phyloP scores from a whole-genome alignment of 1,140 invertebrate genomes.

The Heterodera schachtii region DNA sequence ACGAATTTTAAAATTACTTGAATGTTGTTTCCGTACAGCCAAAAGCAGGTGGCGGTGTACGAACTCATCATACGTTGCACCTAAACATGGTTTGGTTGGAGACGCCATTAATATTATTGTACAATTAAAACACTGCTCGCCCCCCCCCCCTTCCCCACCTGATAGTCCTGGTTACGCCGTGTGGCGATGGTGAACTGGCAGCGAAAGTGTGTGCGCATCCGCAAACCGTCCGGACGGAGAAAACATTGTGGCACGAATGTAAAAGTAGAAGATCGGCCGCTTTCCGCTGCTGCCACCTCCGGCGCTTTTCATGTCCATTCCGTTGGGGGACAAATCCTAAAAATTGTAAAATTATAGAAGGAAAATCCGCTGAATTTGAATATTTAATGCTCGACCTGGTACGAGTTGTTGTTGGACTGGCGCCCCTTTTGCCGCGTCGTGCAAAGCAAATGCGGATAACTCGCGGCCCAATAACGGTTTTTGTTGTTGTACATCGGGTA shows the following conservation, averaged over 20 bases:
- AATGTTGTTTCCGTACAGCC: conserved; percentile 61
- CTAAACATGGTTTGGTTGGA: conserved; percentile 42
- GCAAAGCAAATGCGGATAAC: conserved; percentile 62
- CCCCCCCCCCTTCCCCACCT: neutral
- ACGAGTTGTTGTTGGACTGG: conserved; percentile 63
- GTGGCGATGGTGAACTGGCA: conserved; percentile 65
- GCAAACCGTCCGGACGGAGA: conserved; percentile 63
- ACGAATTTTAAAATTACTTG: neutral
- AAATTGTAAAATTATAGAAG: conserved; percentile 23
- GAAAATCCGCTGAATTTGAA: neutral
- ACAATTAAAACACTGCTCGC: too few species aligned
- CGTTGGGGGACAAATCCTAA: conserved; percentile 60
- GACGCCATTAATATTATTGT: neutral
- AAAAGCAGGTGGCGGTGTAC: conserved; percentile 66
- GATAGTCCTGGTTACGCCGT: conserved; percentile 34
- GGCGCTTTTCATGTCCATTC: conserved; percentile 44
- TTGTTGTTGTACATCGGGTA: conserved; percentile 63
- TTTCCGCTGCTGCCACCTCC: conserved; percentile 53
- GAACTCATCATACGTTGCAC: conserved; percentile 65
- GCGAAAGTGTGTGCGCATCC: conserved; percentile 62
- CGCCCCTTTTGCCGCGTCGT: conserved; percentile 64
- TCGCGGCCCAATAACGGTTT: conserved; percentile 62
- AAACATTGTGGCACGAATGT: conserved; percentile 64
- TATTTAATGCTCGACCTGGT: conserved; percentile 34
- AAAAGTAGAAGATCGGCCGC: conserved; percentile 65